Conservation (phyloP, 2,113 vertebrate species). For the Xenus cinereus region DNA sequence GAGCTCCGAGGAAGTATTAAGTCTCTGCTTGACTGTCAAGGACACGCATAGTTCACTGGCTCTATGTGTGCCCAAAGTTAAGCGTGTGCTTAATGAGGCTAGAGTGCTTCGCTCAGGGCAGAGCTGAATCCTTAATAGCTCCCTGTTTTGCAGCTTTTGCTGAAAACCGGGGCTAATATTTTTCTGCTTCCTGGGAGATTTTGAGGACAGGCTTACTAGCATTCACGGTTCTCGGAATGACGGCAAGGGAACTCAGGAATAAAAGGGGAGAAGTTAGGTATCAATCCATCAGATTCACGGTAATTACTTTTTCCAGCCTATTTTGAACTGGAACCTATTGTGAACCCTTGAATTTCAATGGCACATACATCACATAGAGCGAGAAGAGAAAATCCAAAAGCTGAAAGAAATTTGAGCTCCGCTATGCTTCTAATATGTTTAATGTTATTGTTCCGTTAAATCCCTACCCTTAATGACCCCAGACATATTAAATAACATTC, state of each 20-base stretch:
- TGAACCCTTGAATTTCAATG: background rate
- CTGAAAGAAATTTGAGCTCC: slow-evolving; percentile 26
- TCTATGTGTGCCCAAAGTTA: slow-evolving; percentile 44
- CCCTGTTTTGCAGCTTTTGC: slow-evolving; percentile 16
- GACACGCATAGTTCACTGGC: slow-evolving; percentile 47
- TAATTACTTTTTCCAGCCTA: background rate
- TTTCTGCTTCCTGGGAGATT: slow-evolving; percentile 20
- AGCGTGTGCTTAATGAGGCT: slow-evolving; percentile 64
- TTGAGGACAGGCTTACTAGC: background rate
- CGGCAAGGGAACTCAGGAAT: background rate
- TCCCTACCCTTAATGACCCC: slow-evolving; percentile 47
- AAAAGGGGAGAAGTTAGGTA: background rate
- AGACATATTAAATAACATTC: slow-evolving; percentile 53
- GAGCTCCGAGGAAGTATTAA: background rate
- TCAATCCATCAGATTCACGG: background rate
- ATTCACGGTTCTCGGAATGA: background rate
- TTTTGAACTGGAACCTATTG: background rate
- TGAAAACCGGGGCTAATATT: background rate
- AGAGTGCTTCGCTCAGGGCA: slow-evolving; percentile 19
- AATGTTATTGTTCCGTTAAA: slow-evolving; percentile 52
- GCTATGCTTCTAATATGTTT: slow-evolving; percentile 46
- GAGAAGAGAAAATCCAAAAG: background rate
- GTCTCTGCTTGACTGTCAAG: slow-evolving; percentile 14
- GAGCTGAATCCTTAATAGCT: slow-evolving; percentile 27
- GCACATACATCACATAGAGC: background rate